A percentile compares a stretch with the other conserved stretches of the same genome.
phyloP scores from a whole-genome alignment of 1,140 invertebrate species.

The Aphelinus certus region DNA sequence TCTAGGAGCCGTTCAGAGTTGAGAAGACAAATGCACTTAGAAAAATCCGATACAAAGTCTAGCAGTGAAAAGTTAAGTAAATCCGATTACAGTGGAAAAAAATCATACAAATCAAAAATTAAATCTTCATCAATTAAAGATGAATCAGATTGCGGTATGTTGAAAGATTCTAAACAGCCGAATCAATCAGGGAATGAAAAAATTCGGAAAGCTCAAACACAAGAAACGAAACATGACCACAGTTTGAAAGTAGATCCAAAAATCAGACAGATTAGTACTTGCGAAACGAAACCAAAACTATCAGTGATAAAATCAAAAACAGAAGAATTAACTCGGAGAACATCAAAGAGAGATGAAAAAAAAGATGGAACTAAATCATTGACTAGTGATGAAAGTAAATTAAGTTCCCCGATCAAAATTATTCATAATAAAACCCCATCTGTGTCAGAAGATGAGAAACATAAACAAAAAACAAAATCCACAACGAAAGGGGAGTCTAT shows the following conservation, averaged over 20 bases:
- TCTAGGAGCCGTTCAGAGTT: constrained; percentile 37
- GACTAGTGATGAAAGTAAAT: constrained; percentile 17
- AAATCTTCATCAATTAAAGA: constrained; percentile 22
- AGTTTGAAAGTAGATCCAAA: constrained; percentile 6
- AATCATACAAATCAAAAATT: constrained; percentile 19
- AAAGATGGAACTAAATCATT: constrained; percentile 11
- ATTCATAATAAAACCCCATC: not conserved
- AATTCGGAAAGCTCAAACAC: not conserved
- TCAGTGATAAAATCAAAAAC: constrained; percentile 18
- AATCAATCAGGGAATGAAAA: constrained; percentile 11
- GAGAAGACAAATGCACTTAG: constrained; percentile 44
- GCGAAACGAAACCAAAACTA: constrained; percentile 16
- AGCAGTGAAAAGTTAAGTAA: constrained; percentile 19
- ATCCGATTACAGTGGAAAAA: constrained; percentile 14
- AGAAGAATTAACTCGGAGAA: not conserved
- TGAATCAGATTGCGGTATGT: not conserved
- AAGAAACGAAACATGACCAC: constrained; percentile 14
- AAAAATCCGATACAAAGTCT: constrained; percentile 22
- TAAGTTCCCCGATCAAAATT: constrained; percentile 14
- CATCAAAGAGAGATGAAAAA: constrained; percentile 9
- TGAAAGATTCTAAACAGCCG: not conserved
- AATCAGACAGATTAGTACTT: not conserved
- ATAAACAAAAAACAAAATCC: constrained; percentile 9
- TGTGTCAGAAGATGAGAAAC: constrained; percentile 20
- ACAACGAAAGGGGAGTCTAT: not conserved